Conservation (phyloP, 2,888 invertebrate genomes). For the Argyra leucocephala region DNA sequence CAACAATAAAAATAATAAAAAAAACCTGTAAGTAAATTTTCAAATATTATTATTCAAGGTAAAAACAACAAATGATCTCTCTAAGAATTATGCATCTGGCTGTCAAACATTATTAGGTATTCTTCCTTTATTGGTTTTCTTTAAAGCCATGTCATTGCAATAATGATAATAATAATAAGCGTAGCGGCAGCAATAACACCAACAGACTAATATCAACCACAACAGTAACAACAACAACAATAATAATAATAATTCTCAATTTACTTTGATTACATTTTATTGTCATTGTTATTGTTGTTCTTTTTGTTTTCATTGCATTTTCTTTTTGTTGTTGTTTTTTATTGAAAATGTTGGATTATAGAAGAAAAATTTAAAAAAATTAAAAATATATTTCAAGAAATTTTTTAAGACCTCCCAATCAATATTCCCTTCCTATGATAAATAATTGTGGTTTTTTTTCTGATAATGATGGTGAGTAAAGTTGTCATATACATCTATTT, state of each 20-base stretch:
- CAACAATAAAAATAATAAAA: background rate
- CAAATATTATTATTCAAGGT: background rate
- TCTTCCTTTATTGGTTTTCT: background rate
- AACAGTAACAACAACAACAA: background rate
- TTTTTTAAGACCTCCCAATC: background rate
- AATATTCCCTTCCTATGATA: background rate
- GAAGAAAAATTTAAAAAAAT: background rate
- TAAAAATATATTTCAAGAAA: no score
- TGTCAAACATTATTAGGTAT: conserved; percentile 2
- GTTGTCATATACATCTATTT: no score
- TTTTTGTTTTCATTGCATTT: background rate
- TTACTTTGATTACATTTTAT: background rate
- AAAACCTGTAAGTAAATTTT: background rate
- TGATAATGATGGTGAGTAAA: no score
- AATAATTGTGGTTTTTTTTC: no score
- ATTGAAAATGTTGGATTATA: background rate
- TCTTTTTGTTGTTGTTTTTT: background rate
- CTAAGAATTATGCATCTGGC: background rate
- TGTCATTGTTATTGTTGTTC: background rate
- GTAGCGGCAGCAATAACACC: background rate
- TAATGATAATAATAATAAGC: background rate
- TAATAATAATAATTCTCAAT: background rate
- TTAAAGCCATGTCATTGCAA: background rate
- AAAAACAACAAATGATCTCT: background rate
- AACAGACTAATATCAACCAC: background rate